These are phyloP conservation scores for Pyrocephalus nanus DNA, from an alignment of 2,797 vertebrate species.

Conservation along the genomic window DNA sequence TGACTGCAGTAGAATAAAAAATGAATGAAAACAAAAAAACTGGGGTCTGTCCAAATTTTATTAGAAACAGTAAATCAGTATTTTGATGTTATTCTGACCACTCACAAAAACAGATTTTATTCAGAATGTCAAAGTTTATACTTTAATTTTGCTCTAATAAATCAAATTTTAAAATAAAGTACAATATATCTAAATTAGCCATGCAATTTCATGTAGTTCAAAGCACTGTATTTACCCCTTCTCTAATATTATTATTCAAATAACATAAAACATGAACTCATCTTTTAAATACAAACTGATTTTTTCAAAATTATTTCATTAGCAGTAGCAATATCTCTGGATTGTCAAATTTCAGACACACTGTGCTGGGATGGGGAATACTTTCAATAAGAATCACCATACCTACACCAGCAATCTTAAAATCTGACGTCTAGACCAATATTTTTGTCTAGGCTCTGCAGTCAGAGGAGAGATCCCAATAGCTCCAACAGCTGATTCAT, in stretches of 20 bases:
- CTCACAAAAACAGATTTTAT: background rate
- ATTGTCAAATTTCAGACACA: background rate
- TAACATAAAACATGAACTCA: background rate
- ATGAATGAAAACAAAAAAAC: background rate
- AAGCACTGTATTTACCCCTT: background rate
- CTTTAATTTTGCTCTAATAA: background rate
- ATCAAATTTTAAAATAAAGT: background rate
- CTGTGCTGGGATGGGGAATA: background rate
- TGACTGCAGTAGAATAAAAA: background rate
- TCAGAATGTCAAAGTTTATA: background rate
- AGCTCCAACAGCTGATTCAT: background rate
- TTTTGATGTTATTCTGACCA: background rate
- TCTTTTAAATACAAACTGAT: background rate
- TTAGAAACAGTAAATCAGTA: background rate
- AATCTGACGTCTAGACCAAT: background rate
- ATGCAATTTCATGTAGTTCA: background rate
- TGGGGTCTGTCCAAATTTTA: background rate
- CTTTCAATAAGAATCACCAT: background rate
- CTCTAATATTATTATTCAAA: background rate
- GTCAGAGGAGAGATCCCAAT: background rate
- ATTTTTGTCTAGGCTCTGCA: background rate
- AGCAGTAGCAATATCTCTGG: background rate
- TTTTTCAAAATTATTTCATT: background rate
- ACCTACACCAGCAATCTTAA: background rate
- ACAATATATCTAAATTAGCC: background rate